Conservation (phyloP, 2,113 vertebrate species). For the Meriones unguiculatus region DNA sequence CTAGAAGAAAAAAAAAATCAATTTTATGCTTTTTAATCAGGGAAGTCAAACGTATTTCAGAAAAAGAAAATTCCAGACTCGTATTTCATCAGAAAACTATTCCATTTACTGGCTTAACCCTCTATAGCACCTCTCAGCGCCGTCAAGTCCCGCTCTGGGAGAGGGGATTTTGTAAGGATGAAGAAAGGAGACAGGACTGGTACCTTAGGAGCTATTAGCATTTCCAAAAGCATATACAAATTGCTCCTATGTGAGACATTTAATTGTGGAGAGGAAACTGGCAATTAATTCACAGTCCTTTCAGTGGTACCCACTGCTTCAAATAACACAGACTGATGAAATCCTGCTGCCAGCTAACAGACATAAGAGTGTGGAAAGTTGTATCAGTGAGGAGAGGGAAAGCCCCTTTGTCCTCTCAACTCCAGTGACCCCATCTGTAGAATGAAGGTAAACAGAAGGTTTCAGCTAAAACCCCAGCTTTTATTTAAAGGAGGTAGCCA, state of each 20-base stretch:
- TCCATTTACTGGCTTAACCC: constrained; percentile 55
- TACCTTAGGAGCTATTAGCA: constrained; percentile 72
- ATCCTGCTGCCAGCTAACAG: constrained; percentile 17
- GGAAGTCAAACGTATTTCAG: constrained; percentile 23
- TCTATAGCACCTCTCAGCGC: neutral
- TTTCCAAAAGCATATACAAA: constrained; percentile 70
- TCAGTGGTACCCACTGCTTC: constrained; percentile 7
- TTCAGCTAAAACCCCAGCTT: constrained; percentile 37
- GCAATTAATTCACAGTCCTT: constrained; percentile 73
- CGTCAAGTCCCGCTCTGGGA: neutral
- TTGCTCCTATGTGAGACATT: constrained; percentile 73
- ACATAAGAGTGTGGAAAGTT: neutral
- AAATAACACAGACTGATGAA: constrained; percentile 59
- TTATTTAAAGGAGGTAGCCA: constrained; percentile 28
- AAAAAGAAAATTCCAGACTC: constrained; percentile 21
- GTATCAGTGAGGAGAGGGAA: constrained; percentile 49
- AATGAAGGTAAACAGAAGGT: constrained; percentile 5
- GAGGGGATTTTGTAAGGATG: constrained; percentile 9
- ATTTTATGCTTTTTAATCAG: constrained; percentile 44
- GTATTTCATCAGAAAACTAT: constrained; percentile 58
- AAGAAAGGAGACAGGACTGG: constrained; percentile 51
- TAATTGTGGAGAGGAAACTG: constrained; percentile 67
- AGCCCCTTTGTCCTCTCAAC: constrained; percentile 16
- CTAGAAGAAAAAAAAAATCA: neutral
- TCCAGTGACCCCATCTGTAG: neutral